phyloP scores from a whole-genome alignment of 2,113 vertebrate species.

The Marmota monax region DNA sequence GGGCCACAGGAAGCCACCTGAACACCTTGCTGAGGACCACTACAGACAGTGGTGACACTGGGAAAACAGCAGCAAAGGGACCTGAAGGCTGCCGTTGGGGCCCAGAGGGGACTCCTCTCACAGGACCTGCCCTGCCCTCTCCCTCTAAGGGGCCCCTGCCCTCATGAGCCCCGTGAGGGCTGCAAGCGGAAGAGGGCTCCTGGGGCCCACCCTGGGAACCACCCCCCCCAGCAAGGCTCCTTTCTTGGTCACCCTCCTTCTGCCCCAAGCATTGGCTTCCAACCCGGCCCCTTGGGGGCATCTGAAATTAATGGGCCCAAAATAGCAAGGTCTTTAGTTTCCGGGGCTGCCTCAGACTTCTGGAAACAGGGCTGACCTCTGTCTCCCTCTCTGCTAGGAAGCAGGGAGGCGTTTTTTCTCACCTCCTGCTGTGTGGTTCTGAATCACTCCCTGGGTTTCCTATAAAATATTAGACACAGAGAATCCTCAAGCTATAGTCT shows the following conservation, averaged over 20 bases:
- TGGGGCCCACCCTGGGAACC: not conserved
- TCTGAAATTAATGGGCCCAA: not conserved
- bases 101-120: accelerated
- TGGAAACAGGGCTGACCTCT: not conserved
- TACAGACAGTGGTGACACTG: not conserved
- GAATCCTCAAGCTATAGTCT: conserved; percentile 62
- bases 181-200: accelerated
- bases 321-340: conserved; percentile 36
- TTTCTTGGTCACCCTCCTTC: not conserved
- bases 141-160: accelerated
- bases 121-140: not conserved
- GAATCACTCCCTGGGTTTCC: conserved; percentile 49
- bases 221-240: not conserved
- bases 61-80: not conserved
- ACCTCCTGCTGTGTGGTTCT: conserved; percentile 29
- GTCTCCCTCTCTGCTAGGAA: not conserved
- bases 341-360: not conserved
- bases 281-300: not conserved
- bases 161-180: not conserved
- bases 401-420: not conserved
- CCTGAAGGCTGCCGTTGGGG: accelerated
- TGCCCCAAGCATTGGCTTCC: not conserved
- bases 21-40: accelerated
- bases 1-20: not conserved
- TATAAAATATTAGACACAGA: conserved; percentile 73